These are phyloP conservation scores for Hypomecis atomaria DNA, from an alignment of 2,888 invertebrate genomes.

Conservation along the genomic window DNA sequence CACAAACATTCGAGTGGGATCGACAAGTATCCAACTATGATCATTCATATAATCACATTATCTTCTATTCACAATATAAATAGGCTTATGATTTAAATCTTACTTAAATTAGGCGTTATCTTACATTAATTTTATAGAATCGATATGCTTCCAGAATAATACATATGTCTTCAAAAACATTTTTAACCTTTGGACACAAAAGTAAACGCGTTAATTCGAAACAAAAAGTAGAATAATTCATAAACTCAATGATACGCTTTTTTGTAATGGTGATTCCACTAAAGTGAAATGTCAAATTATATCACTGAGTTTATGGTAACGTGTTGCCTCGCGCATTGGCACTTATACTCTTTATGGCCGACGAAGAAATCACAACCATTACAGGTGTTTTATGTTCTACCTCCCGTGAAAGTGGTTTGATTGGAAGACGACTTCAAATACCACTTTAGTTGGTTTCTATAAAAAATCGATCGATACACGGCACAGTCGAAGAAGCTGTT, in stretches of 20 bases:
- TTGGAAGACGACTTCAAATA: neutral
- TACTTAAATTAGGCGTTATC: slow-evolving; percentile 46
- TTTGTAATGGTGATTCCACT: slow-evolving; percentile 19
- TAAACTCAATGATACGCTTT: slow-evolving; percentile 26
- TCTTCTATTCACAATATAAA: slow-evolving; percentile 59
- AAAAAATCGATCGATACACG: slow-evolving; percentile 3
- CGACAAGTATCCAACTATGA: slow-evolving; percentile 46
- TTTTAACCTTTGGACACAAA: slow-evolving; percentile 46
- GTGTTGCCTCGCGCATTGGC: slow-evolving; percentile 46
- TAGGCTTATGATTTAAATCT: slow-evolving; percentile 54
- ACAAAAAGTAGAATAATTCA: slow-evolving; percentile 10
- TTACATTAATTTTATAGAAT: slow-evolving; percentile 38
- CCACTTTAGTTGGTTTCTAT: slow-evolving; percentile 1
- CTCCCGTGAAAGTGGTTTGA: slow-evolving; percentile 12
- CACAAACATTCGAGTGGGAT: slow-evolving; percentile 59
- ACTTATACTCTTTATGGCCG: neutral
- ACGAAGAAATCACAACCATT: neutral
- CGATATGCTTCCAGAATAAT: slow-evolving; percentile 28
- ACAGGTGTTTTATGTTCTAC: neutral
- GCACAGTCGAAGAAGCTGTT: too few relatives aligned
- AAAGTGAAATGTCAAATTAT: slow-evolving; percentile 36
- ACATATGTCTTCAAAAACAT: slow-evolving; percentile 30
- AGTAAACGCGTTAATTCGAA: slow-evolving; percentile 9
- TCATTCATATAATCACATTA: slow-evolving; percentile 33
- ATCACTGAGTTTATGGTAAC: slow-evolving; percentile 56